Percentiles rank a stretch among this genome's conserved stretches.
These are phyloP conservation scores for Seriola rivoliana DNA, from an alignment of 2,113 vertebrate species.

Conservation along the genomic window DNA sequence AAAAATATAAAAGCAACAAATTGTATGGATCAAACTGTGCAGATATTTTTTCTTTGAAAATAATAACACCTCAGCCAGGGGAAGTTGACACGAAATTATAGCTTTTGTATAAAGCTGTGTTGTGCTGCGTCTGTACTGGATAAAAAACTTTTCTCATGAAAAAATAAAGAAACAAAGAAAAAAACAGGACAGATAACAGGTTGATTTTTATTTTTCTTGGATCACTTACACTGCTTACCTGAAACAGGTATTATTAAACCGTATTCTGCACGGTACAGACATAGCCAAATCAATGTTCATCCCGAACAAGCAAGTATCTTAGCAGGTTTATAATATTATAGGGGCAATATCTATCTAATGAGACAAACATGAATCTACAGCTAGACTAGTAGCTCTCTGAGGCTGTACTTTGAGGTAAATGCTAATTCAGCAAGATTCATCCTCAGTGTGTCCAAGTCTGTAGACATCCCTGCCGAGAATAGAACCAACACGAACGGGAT, in stretches of 20 bases:
- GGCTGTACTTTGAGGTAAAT: not conserved
- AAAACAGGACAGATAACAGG: not conserved
- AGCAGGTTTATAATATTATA: not conserved
- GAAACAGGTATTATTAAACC: not conserved
- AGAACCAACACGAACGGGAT: not conserved
- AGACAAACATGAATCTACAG: not conserved
- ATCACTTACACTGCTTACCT: not conserved
- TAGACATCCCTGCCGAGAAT: constrained; percentile 47
- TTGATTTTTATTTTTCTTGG: not conserved
- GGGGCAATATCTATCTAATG: not conserved
- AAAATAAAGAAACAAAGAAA: not conserved
- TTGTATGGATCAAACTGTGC: not conserved
- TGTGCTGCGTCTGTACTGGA: not conserved
- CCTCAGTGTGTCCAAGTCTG: constrained; percentile 27
- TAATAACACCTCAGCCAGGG: not conserved
- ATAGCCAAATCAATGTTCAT: not conserved
- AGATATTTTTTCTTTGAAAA: not conserved
- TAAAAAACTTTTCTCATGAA: not conserved
- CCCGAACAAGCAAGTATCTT: not conserved
- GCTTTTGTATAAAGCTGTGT: not conserved
- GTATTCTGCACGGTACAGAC: not conserved
- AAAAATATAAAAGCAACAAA: not conserved
- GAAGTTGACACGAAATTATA: not conserved
- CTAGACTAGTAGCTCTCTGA: not conserved
- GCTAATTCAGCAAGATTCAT: not conserved